Evolutionary conservation across 2,113 vertebrate genomes (phyloP).

Genomic region (Egretta garzetta): DNA sequence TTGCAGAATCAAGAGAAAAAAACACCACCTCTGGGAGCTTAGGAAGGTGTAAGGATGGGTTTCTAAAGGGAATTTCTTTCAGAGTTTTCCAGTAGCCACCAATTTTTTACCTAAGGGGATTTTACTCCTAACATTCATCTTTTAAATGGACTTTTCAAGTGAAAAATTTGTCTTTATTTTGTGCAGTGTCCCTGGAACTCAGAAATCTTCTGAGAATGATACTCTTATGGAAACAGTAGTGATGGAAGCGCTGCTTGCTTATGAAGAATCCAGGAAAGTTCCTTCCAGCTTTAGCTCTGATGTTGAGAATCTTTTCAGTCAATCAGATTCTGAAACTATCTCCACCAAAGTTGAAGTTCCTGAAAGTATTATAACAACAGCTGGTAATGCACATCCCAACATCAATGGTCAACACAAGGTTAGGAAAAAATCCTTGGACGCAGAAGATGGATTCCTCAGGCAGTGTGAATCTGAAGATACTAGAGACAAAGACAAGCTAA

Average conservation of each 20-base stretch:
- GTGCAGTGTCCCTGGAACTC: slow-evolving; percentile 47
- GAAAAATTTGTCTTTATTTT: not conserved
- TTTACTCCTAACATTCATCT: not conserved
- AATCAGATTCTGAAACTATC: not conserved
- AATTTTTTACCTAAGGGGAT: not conserved
- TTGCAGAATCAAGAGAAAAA: not conserved
- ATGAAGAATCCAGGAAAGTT: slow-evolving; percentile 17
- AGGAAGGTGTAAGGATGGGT: not conserved
- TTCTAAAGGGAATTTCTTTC: not conserved
- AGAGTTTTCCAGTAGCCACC: not conserved
- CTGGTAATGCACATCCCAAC: not conserved
- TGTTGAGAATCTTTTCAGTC: not conserved
- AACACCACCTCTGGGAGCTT: not conserved
- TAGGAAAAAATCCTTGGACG: not conserved
- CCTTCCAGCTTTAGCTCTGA: not conserved
- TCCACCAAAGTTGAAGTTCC: slow-evolving; percentile 67
- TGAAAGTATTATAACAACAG: not conserved
- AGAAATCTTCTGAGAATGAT: not conserved
- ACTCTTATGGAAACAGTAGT: not conserved
- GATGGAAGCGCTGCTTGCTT: not conserved
- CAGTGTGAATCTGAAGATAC: not conserved
- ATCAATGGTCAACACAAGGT: not conserved
- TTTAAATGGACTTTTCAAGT: not conserved
- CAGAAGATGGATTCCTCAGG: not conserved
- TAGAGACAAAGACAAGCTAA: slow-evolving; percentile 11